Conservation (phyloP, 1,140 invertebrate species). For the Harpegnathos saltator region DNA sequence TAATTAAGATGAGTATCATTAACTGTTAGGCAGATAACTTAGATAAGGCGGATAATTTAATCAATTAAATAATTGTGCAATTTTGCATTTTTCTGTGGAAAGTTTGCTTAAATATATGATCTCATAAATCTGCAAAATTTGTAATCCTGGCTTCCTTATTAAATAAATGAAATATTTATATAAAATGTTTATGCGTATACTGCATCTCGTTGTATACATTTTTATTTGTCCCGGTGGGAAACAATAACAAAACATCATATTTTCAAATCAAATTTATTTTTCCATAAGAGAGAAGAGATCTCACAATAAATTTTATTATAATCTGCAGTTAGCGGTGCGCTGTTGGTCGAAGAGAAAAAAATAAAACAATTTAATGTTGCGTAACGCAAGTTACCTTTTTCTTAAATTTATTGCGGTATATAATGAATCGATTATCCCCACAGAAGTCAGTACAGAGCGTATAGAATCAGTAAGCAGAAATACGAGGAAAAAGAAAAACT, state of each 20-base stretch:
- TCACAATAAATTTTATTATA: slow-evolving; percentile 79
- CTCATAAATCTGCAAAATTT: slow-evolving; percentile 45
- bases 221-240: not conserved
- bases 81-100: not conserved
- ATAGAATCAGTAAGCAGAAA: slow-evolving; percentile 35
- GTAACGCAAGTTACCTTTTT: slow-evolving; percentile 62
- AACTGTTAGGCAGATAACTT: too few relatives aligned
- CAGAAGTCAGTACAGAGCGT: slow-evolving; percentile 64
- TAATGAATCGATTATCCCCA: slow-evolving; percentile 58
- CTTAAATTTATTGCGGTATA: slow-evolving; percentile 57
- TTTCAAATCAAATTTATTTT: slow-evolving; percentile 80
- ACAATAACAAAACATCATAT: not conserved
- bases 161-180: slow-evolving; percentile 53
- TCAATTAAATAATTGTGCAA: too few relatives aligned
- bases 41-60: too few relatives aligned
- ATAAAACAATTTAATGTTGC: slow-evolving; percentile 72
- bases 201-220: not conserved
- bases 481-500: slow-evolving; percentile 60
- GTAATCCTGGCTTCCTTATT: slow-evolving; percentile 63
- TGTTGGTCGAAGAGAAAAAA: slow-evolving; percentile 77
- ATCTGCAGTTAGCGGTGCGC: slow-evolving; percentile 80
- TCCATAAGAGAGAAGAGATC: slow-evolving; percentile 65
- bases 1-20: not conserved
- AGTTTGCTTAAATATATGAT: slow-evolving; percentile 43
- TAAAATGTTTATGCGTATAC: slow-evolving; percentile 51